Percentiles rank a stretch among this genome's conserved stretches.
These are phyloP conservation scores for Dendrocincla tyrannina DNA, from an alignment of 2,797 vertebrate species.

Conservation along the genomic window DNA sequence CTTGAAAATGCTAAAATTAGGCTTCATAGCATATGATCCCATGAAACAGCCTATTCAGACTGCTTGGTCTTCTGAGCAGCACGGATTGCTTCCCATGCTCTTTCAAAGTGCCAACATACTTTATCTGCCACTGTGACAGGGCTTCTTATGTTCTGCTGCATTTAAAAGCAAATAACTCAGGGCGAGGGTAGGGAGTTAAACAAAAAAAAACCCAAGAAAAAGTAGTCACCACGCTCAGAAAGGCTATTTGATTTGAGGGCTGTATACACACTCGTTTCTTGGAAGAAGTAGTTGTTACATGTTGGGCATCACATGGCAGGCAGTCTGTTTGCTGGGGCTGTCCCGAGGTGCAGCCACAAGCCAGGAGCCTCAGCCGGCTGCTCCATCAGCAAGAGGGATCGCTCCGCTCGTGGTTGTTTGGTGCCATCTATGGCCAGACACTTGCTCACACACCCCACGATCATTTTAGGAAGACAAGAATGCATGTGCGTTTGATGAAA, in stretches of 20 bases:
- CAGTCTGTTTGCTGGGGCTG: not conserved
- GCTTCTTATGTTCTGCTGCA: not conserved
- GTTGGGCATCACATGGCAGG: not conserved
- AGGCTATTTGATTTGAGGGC: not conserved
- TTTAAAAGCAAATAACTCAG: fast-evolving
- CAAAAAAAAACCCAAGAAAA: not conserved
- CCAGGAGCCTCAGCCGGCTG: not conserved
- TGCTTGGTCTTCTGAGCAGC: not conserved
- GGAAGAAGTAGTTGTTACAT: not conserved
- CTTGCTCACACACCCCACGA: not conserved
- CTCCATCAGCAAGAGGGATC: not conserved
- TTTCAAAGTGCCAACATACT: not conserved
- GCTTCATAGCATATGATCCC: not conserved
- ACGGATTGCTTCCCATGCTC: not conserved
- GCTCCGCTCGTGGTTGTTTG: not conserved
- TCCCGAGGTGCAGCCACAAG: not conserved
- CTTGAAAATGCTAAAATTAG: not conserved
- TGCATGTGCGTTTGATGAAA: not conserved
- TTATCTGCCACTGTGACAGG: fast-evolving
- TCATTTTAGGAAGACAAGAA: not conserved
- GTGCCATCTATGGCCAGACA: slow-evolving; percentile 49
- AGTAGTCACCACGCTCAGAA: not conserved
- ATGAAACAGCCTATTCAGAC: not conserved
- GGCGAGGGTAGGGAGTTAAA: not conserved
- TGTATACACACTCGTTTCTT: not conserved